phyloP scores from a whole-genome alignment of 92 coral and sea anemone species.

The Porites lobata region DNA sequence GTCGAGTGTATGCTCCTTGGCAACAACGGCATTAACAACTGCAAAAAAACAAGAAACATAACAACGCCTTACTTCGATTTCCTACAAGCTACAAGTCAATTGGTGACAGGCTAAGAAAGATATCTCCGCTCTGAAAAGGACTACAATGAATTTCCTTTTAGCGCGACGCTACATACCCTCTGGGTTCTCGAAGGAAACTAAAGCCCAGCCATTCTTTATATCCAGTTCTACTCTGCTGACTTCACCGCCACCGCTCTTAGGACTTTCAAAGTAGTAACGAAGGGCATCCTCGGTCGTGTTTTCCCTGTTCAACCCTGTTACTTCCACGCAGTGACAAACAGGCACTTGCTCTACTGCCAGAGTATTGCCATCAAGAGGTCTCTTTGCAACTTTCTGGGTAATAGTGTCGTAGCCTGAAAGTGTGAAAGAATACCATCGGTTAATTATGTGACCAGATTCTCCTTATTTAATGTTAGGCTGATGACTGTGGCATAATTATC shows the following conservation, averaged over 20 bases:
- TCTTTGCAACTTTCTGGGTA: slow-evolving; percentile 3
- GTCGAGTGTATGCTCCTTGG: not conserved
- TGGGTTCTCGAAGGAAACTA: slow-evolving; percentile 68
- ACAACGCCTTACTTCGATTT: not conserved
- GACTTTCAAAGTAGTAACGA: slow-evolving; percentile 64
- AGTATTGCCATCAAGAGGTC: slow-evolving; percentile 47
- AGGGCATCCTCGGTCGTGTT: slow-evolving; percentile 58
- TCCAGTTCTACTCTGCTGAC: slow-evolving; percentile 54
- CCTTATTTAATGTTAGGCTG: too few species aligned
- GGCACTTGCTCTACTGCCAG: slow-evolving; percentile 59
- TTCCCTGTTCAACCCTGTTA: slow-evolving; percentile 49
- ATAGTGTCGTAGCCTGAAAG: slow-evolving; percentile 27
- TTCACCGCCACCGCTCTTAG: slow-evolving; percentile 69
- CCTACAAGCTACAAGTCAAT: too few species aligned
- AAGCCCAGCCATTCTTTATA: slow-evolving; percentile 42
- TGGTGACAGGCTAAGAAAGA: too few species aligned
- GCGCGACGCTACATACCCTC: slow-evolving; percentile 39
- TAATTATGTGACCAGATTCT: too few species aligned
- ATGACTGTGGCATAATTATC: too few species aligned
- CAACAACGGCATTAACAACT: slow-evolving; percentile 6
- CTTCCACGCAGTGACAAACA: slow-evolving; percentile 67
- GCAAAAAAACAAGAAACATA: not conserved
- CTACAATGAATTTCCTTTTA: too few species aligned
- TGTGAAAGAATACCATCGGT: not conserved
- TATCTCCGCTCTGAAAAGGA: too few species aligned